Conservation (phyloP, 64 coral and sea anemone genomes). For the Catalaphyllia jardinei region DNA sequence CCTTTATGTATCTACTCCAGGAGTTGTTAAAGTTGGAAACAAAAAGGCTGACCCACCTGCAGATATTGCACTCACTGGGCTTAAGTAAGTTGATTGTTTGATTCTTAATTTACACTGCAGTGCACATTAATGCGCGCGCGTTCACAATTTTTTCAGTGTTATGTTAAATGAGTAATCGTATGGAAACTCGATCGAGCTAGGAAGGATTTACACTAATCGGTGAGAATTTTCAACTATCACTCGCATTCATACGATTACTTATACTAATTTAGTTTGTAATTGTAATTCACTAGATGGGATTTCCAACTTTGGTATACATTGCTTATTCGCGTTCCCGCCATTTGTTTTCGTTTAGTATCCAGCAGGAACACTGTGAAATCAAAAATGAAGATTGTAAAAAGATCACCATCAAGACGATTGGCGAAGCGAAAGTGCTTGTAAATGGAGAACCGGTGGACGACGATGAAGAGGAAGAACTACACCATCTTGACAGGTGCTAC, state of each 20-base stretch:
- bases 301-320: not conserved
- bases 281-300: not conserved
- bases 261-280: not conserved
- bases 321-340: not conserved
- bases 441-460: constrained; percentile 91
- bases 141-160: too few relatives aligned
- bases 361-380: constrained; percentile 83
- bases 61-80: constrained; percentile 79
- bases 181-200: too few relatives aligned
- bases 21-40: constrained; percentile 84
- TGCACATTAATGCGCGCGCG: too few relatives aligned
- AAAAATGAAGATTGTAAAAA: constrained; percentile 56
- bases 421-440: constrained; percentile 84
- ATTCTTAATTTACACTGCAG: too few relatives aligned
- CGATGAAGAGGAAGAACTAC: constrained; percentile 75
- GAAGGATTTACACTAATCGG: too few relatives aligned
- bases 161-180: too few relatives aligned
- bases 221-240: too few relatives aligned
- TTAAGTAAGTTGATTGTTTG: constrained; percentile 72
- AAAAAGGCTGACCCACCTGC: constrained; percentile 86
- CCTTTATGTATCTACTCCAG: constrained; percentile 16
- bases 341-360: constrained; percentile 52
- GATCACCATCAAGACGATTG: constrained; percentile 53
- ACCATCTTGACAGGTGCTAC: constrained; percentile 82
- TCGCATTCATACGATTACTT: too few relatives aligned